phyloP scores from a whole-genome alignment of 30 jellyfish, hydroid and myxozoan genomes.

The Haliclystus octoradiatus region DNA sequence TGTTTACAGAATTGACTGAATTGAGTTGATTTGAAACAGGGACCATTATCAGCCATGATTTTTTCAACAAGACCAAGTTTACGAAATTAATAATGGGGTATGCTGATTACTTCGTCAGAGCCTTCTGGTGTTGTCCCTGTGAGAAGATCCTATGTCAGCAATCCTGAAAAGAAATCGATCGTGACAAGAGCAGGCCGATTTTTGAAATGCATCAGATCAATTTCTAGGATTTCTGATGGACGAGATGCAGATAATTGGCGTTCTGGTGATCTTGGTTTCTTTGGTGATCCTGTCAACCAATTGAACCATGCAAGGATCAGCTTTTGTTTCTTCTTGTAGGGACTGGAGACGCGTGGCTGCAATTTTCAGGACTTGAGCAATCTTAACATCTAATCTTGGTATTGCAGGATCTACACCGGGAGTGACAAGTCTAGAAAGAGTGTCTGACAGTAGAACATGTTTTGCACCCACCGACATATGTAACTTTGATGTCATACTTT shows the following conservation, averaged over 20 bases:
- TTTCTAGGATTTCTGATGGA: neutral
- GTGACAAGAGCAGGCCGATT: conserved; percentile 11
- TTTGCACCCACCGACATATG: conserved; percentile 2
- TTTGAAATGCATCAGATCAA: conserved; percentile 9
- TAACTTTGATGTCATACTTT: conserved; percentile 5
- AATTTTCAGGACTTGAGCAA: conserved; percentile 10
- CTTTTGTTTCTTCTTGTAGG: neutral
- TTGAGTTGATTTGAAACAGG: conserved; percentile 1
- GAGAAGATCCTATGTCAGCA: neutral
- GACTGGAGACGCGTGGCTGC: neutral
- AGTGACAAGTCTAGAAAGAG: conserved; percentile 9
- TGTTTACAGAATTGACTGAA: neutral
- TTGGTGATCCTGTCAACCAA: neutral
- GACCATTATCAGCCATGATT: conserved; percentile 9
- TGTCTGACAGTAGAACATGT: conserved; percentile 10
- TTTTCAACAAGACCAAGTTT: conserved; percentile 7
- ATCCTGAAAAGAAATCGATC: conserved; percentile 4
- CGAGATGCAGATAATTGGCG: conserved; percentile 3
- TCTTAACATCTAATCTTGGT: conserved; percentile 13
- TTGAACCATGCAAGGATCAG: neutral
- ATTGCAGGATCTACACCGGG: conserved; percentile 8
- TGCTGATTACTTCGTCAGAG: neutral
- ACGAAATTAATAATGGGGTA: neutral
- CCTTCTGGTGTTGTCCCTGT: neutral
- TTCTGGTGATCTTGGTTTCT: conserved; percentile 8